These are phyloP conservation scores for Anguilla japonica DNA, from an alignment of 2,113 vertebrate species.

Conservation along the genomic window DNA sequence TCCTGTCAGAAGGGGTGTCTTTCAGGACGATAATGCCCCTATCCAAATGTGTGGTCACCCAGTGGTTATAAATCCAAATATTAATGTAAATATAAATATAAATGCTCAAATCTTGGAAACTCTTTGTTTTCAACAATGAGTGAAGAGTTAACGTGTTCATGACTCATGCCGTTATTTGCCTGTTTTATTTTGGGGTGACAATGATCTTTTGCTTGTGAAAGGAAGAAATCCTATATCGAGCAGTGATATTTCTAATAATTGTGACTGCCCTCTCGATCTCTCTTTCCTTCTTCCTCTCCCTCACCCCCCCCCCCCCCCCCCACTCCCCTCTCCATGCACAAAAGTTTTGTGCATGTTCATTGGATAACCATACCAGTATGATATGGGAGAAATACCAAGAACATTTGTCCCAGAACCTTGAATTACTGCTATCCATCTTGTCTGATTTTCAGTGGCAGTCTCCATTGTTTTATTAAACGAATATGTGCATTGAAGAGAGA, in stretches of 20 bases:
- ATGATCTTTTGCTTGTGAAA: neutral
- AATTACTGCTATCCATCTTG: neutral
- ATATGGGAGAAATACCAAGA: neutral
- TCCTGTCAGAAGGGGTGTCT: too few relatives aligned
- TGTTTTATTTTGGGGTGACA: neutral
- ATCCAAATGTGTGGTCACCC: too few relatives aligned
- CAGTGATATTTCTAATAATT: neutral
- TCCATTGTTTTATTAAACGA: neutral
- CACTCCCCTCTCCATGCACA: neutral
- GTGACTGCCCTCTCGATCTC: neutral
- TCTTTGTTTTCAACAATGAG: neutral
- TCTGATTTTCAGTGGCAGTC: neutral
- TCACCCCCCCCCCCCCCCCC: too few relatives aligned
- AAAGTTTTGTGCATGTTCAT: too few relatives aligned
- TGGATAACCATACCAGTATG: neutral
- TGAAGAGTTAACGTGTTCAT: neutral
- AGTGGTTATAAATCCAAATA: too few relatives aligned
- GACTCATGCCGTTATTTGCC: neutral
- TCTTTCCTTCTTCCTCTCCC: neutral
- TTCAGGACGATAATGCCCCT: too few relatives aligned
- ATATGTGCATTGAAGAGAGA: conserved; percentile 21
- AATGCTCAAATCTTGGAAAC: too few relatives aligned
- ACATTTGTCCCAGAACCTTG: neutral
- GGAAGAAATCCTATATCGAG: neutral
- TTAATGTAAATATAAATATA: too few relatives aligned